Evolutionary conservation across 2,888 invertebrate genomes (phyloP).

Genomic region (Ectobius pallidus): DNA sequence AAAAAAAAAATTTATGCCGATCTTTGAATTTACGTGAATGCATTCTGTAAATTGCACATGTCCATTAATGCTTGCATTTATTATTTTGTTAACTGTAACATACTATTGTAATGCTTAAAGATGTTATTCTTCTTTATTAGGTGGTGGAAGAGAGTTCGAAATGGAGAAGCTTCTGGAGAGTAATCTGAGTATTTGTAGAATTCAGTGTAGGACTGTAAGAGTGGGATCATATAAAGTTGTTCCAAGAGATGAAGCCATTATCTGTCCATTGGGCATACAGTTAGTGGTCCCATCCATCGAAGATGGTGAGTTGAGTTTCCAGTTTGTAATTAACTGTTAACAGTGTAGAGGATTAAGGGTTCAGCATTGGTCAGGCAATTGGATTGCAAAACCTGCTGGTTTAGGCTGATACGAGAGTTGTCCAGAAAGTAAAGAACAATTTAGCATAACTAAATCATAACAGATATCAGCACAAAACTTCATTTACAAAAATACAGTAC

Average conservation of each 20-base stretch:
- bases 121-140: slow-evolving; percentile 55
- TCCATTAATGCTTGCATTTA: too few relatives aligned
- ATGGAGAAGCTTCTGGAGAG: slow-evolving; percentile 60
- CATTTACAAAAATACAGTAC: too few relatives aligned
- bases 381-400: background rate
- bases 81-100: too few relatives aligned
- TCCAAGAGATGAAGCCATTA: slow-evolving; percentile 72
- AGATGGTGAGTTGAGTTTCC: slow-evolving; percentile 49
- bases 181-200: slow-evolving; percentile 59
- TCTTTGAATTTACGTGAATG: too few relatives aligned
- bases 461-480: too few relatives aligned
- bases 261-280: slow-evolving; percentile 56
- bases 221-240: slow-evolving; percentile 85
- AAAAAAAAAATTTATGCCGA: too few relatives aligned
- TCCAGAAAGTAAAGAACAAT: too few relatives aligned
- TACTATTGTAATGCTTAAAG: too few relatives aligned
- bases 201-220: slow-evolving; percentile 77
- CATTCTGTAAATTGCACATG: too few relatives aligned
- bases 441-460: too few relatives aligned
- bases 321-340: background rate
- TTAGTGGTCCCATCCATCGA: slow-evolving; percentile 56
- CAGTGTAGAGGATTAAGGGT: background rate
- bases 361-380: background rate
- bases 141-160: slow-evolving; percentile 54
- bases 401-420: background rate